Conservation (phyloP, 2,113 vertebrate genomes). For the Eurystomus gularis region DNA sequence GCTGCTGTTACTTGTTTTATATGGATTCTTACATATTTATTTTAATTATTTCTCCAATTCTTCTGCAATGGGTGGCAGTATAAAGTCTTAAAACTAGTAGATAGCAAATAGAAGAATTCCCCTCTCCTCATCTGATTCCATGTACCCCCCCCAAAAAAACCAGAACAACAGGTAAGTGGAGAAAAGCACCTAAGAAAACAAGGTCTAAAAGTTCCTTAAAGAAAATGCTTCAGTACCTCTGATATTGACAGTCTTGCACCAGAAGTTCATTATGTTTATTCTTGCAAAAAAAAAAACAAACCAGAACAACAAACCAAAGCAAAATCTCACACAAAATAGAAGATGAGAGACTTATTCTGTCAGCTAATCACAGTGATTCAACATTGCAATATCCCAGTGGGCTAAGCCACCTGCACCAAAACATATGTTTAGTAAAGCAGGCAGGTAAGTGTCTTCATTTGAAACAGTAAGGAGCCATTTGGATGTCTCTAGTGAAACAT, state of each 20-base stretch:
- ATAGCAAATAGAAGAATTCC: neutral
- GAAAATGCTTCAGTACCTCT: neutral
- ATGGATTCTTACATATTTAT: neutral
- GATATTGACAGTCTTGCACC: neutral
- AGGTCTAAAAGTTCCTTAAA: neutral
- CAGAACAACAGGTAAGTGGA: neutral
- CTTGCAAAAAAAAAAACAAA: neutral
- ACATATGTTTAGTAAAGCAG: conserved; percentile 57
- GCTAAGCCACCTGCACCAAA: conserved; percentile 50
- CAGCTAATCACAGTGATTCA: conserved; percentile 45
- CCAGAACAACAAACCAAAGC: neutral
- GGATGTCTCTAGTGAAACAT: conserved; percentile 51
- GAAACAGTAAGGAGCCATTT: conserved; percentile 44
- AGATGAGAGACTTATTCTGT: conserved; percentile 35
- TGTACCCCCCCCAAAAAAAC: too few relatives aligned
- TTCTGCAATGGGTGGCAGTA: neutral
- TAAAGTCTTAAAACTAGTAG: neutral
- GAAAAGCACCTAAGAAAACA: neutral
- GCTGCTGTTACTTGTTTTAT: neutral
- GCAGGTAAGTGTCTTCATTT: conserved; percentile 1
- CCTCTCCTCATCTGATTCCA: neutral
- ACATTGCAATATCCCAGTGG: conserved; percentile 28
- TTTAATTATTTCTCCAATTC: neutral
- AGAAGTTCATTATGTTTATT: neutral
- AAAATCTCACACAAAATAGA: neutral